Base-by-base conservation (phyloP, 2,888 invertebrate species). In the Cistogaster globosa region DNA sequence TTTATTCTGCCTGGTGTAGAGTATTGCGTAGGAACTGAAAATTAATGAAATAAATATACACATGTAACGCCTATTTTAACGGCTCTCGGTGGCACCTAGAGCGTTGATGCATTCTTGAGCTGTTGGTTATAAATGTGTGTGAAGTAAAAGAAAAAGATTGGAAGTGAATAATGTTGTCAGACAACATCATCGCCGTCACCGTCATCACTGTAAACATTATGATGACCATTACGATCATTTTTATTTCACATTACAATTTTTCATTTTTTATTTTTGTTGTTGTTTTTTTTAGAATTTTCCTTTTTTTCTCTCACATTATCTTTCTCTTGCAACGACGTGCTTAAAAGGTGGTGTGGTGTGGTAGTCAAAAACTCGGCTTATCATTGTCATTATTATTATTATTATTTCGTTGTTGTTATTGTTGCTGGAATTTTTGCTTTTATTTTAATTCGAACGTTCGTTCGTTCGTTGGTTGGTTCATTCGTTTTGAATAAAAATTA, bases 401-500 rank as follows among this genome's bases (percentile, higher is more conserved):
- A 74, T 74, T 74, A 63, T 71, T 26, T 38, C 45, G 22, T 22
- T 53, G 20, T 42, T 55, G 42, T 11, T 58, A 11, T 57, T 65
- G 22, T 5, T 68, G 53, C 6, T 32, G 18, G 18, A 12, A 8
- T 38, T 53, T 68, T 18, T 22, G 57, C 51, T 42, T 42, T 60
- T 3, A 42, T 62, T 81, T 81, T 38, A 45, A 57, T 55, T 67
- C 67, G 32, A 32, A 32, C 6, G 42, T 63, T 45, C 62, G 57
- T 55, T 67, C 16, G 20, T 79, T 65, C 60, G 51, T 82, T 87
- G 26, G 42, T 63, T 45, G 51, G 55, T 55, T 57, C 11, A 36
- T 79, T 65, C 60, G 51, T 82, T 87, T 89, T 91, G 89, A 90
- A 91, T 91, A 90, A 90, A 90, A 90, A 90, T 90, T 89, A 90